A percentile compares a stretch with the other conserved stretches of the same genome.
phyloP scores from a whole-genome alignment of 2,113 vertebrate species.

The Malurus melanocephalus region DNA sequence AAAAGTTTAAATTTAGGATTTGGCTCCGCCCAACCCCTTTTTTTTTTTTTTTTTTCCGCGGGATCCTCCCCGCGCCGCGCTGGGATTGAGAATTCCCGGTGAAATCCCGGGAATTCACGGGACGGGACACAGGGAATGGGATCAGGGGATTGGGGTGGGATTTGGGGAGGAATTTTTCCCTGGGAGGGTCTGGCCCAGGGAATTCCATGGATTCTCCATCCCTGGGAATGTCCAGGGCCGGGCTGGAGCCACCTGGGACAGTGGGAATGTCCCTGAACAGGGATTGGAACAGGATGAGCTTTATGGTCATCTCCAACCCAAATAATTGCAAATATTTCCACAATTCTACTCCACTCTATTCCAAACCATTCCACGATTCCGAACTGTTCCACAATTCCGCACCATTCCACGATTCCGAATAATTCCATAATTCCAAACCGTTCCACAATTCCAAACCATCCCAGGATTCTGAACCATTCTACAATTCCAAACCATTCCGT shows the following conservation, averaged over 20 bases:
- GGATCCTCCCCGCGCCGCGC: too few species aligned
- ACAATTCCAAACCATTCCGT: too few species aligned
- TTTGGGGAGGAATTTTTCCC: neutral
- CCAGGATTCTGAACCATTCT: too few species aligned
- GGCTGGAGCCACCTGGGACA: neutral
- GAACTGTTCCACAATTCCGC: too few species aligned
- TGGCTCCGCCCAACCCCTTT: neutral
- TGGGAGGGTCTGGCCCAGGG: neutral
- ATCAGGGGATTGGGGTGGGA: neutral
- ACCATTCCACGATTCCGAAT: too few species aligned
- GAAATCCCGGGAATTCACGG: too few species aligned
- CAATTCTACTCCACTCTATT: neutral
- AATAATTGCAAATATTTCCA: neutral
- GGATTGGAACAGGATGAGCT: neutral
- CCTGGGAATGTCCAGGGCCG: neutral
- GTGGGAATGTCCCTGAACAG: neutral
- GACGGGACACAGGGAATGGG: neutral
- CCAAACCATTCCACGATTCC: too few species aligned
- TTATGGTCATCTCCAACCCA: too few species aligned
- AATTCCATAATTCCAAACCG: too few species aligned
- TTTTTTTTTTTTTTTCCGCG: neutral
- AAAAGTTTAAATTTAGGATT: rapidly evolving
- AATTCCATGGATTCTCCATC: neutral
- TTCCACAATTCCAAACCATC: neutral
- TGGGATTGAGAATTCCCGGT: too few species aligned